These are phyloP conservation scores for Gandaritis pyraliata DNA, from an alignment of 2,888 invertebrate species.

Conservation along the genomic window DNA sequence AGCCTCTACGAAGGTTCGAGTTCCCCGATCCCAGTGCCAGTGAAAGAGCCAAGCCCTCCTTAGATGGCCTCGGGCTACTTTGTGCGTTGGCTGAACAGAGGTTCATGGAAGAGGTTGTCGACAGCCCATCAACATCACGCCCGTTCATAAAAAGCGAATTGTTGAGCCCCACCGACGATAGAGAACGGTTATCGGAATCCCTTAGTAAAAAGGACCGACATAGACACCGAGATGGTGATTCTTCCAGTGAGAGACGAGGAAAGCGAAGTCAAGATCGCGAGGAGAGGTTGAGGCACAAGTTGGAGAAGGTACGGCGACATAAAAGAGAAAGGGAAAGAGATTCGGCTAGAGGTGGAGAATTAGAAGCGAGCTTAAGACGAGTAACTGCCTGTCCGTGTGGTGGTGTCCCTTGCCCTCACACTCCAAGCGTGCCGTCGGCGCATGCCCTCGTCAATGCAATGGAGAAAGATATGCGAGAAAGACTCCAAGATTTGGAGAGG, in stretches of 20 bases:
- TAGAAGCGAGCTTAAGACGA: slow-evolving; percentile 72
- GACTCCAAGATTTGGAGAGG: slow-evolving; percentile 91
- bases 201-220: slow-evolving; percentile 68
- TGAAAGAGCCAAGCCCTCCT: slow-evolving; percentile 71
- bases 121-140: slow-evolving; percentile 64
- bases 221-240: slow-evolving; percentile 69
- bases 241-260: slow-evolving; percentile 69
- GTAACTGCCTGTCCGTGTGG: slow-evolving; percentile 74
- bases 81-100: slow-evolving; percentile 94
- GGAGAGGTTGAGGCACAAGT: slow-evolving; percentile 71
- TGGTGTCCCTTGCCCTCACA: slow-evolving; percentile 59
- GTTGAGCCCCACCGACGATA: slow-evolving; percentile 65
- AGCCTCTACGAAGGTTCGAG: slow-evolving; percentile 69
- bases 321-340: slow-evolving; percentile 71
- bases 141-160: slow-evolving; percentile 73
- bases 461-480: slow-evolving; percentile 92
- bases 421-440: slow-evolving; percentile 73
- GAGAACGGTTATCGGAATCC: slow-evolving; percentile 49
- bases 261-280: slow-evolving; percentile 73
- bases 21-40: slow-evolving; percentile 61
- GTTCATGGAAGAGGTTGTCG: slow-evolving; percentile 89
- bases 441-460: slow-evolving; percentile 88
- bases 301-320: slow-evolving; percentile 77
- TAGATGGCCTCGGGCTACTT: slow-evolving; percentile 89
- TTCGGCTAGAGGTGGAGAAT: slow-evolving; percentile 65